phyloP scores from a whole-genome alignment of 2,888 invertebrate species.

The Megalurothrips usitatus region DNA sequence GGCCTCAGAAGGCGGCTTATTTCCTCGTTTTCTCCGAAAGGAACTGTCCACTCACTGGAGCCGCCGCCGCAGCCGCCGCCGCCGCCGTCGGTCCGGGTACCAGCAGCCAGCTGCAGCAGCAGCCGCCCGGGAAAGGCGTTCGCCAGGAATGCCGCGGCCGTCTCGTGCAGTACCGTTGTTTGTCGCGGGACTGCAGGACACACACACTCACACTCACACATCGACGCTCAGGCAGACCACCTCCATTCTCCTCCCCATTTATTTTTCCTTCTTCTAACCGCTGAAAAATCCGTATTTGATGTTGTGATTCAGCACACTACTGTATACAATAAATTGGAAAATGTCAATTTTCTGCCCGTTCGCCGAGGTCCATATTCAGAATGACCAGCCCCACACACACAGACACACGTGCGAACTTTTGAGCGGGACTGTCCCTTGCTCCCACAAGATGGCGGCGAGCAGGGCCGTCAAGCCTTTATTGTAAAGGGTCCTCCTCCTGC shows the following conservation, averaged over 20 bases:
- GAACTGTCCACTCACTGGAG: conserved; percentile 5
- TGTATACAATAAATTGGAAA: too few relatives aligned
- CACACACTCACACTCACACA: not conserved
- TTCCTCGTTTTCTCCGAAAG: not conserved
- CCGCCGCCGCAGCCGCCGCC: not conserved
- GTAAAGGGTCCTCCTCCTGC: too few relatives aligned
- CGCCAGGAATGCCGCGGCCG: too few relatives aligned
- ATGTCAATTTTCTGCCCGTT: too few relatives aligned
- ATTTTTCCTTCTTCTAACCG: not conserved
- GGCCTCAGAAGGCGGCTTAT: not conserved
- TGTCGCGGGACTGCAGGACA: not conserved
- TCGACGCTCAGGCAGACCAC: not conserved
- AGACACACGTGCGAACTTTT: too few relatives aligned
- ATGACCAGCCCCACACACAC: too few relatives aligned
- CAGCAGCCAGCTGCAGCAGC: not conserved
- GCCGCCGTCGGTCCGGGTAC: not conserved
- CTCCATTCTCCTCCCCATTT: not conserved
- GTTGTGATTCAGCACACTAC: not conserved
- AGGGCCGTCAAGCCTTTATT: too few relatives aligned
- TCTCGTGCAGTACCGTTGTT: not conserved
- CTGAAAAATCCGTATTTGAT: not conserved
- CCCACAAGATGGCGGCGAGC: too few relatives aligned
- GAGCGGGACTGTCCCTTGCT: too few relatives aligned
- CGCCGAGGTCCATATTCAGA: too few relatives aligned
- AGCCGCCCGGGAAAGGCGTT: conserved; percentile 1